Base-by-base conservation (phyloP, 2,113 vertebrate species). In the Salminus brasiliensis region DNA sequence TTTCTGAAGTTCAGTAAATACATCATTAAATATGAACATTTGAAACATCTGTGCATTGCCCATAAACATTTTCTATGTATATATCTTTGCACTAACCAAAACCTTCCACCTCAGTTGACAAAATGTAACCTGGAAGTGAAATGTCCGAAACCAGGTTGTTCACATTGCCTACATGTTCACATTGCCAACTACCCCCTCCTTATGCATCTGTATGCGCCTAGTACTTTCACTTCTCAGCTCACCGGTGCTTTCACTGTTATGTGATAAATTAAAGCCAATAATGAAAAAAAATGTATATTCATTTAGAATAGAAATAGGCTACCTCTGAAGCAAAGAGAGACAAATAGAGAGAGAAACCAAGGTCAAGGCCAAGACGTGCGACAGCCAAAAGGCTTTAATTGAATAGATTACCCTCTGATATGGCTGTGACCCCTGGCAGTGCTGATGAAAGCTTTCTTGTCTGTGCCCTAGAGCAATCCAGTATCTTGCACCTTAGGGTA, bases 401-500 rank as follows among this genome's bases (percentile, higher is more conserved):
- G 82, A 39, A 73, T 73, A 69, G 87, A 89, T 91, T 88, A 87
- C 72, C 65, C 82, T 76, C 78, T 83, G 76, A 84, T 75, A 75
- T 65, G 80, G 45, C 83, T 78, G 45, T 70, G 49, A 85, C 83
- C 72, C 83, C 78, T 86, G 83, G 85, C 88, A 83, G 77, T 82
- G 72, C 85, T 89, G 87, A 91, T 91, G 87, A 90, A 92, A 92
- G 86, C 70, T 52, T 85, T 82, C 80, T 73, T 76, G 32, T 87
- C 79, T 88, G 32, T 85, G 83, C 85, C 89, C 84, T 25, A 52
- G 69, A 89, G 89, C 89, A 84, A 86, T 67, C 80, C 81, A 84
- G 85, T 82, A 86, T 83, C 59, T 66, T 72, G 49, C 52, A 81
- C 66, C 81, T 83, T 81, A 78, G 84, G 62, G 34, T 79, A 79